Evolutionary conservation across 2,797 vertebrate genomes (phyloP), one percentile per base, ranked within the genome.

Genomic region (Danio choprae): DNA sequence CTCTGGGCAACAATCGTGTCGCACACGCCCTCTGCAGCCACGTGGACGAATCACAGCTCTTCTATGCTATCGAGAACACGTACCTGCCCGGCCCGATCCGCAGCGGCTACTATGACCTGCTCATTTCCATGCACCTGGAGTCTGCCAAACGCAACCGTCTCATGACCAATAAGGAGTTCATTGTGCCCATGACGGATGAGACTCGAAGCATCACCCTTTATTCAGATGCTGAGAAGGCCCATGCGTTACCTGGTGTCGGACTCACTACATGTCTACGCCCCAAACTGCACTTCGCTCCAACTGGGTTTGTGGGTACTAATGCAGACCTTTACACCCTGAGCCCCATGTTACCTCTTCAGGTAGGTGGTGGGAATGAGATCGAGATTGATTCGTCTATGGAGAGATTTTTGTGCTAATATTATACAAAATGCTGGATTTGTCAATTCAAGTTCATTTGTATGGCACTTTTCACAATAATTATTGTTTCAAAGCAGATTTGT

Each of bases 1-100:
- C 97, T 0, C 79, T 99, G 87, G 97, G 97, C n/a, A 99, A 98
- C 94, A 98, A 97, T 87, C 95, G 97, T 0, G 97, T 98, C 63
- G 95, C 97, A 0, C 97, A 98, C 0, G 96, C 97, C 0, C 91
- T 99, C 43, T 98, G 97, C 86, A 97, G 97, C 91, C 96, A 98
- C 0, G 96, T 99, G 74, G 96, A 98, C 40, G 96, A 98, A 87
- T 95, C 95, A 0, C 97, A 98, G 90, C 94, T 99, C 12, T 94
- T 99, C 83, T 96, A 97, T 1, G 92, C 97, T 44, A 96, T 98
- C 55, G 95, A 97, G 87, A 96, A 93, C 87, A 94, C 96, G 3
- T 97, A 96, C 86, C 90, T 99, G 3, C 96, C 97, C 0, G 97
- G 97, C 0, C 95, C 95, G 0, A 94, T 98, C 72, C 95, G 97